Evolutionary conservation across 2,888 invertebrate genomes (phyloP).

Genomic region (Hirtodrosophila histrioides): DNA sequence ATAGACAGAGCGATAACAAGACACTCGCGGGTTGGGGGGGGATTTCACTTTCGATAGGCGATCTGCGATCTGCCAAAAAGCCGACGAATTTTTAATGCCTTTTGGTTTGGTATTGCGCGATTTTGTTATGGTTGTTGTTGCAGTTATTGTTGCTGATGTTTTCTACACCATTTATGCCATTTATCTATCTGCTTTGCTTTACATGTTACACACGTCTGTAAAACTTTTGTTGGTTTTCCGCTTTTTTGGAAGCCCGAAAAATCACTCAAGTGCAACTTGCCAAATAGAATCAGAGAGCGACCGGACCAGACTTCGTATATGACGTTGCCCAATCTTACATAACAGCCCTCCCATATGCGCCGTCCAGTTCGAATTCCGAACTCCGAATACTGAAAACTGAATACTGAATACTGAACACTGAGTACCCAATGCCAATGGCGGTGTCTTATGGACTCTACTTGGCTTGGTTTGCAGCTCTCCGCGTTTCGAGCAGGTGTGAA

Average conservation of each 20-base stretch:
- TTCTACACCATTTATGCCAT: slow-evolving; percentile 74
- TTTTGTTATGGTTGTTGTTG: slow-evolving; percentile 51
- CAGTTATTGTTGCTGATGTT: slow-evolving; percentile 47
- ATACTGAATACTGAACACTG: slow-evolving; percentile 16
- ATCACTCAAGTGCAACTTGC: slow-evolving; percentile 83
- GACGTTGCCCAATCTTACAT: slow-evolving; percentile 69
- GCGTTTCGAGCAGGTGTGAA: slow-evolving; percentile 81
- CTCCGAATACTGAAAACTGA: slow-evolving; percentile 21
- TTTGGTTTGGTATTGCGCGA: slow-evolving; percentile 64
- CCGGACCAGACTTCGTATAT: slow-evolving; percentile 31
- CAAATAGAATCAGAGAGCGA: slow-evolving; percentile 66
- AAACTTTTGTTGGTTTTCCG: slow-evolving; percentile 58
- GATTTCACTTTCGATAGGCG: slow-evolving; percentile 61
- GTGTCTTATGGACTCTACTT: slow-evolving; percentile 12
- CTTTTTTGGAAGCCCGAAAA: slow-evolving; percentile 72
- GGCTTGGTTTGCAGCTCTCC: slow-evolving; percentile 65
- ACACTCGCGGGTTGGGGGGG: slow-evolving; percentile 31
- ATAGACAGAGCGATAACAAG: slow-evolving; percentile 40
- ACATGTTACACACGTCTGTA: slow-evolving; percentile 63
- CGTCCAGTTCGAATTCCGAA: slow-evolving; percentile 35
- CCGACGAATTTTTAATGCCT: slow-evolving; percentile 37
- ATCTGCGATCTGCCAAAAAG: slow-evolving; percentile 36
- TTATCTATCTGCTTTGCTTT: slow-evolving; percentile 66
- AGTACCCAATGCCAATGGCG: slow-evolving; percentile 28
- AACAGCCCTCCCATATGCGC: slow-evolving; percentile 60